These are phyloP conservation scores for Anguilla megastoma DNA, from an alignment of 2,797 vertebrate species.

Conservation along the genomic window DNA sequence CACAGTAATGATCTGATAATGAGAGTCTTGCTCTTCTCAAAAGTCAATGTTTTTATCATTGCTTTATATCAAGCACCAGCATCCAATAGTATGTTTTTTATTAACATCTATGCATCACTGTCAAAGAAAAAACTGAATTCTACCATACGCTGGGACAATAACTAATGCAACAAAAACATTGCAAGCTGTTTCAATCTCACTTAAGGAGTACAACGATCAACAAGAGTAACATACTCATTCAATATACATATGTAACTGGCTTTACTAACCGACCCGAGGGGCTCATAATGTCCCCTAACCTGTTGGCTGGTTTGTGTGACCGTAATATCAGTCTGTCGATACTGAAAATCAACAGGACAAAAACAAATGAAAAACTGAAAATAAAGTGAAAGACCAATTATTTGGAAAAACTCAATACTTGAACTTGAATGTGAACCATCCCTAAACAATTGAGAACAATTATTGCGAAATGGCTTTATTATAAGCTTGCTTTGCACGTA, in stretches of 20 bases:
- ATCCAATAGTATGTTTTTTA: not conserved
- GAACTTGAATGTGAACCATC: not conserved
- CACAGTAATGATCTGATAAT: not conserved
- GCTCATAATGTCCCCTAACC: not conserved
- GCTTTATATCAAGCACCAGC: not conserved
- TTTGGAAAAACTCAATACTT: not conserved
- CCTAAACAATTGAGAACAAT: not conserved
- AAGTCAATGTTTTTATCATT: not conserved
- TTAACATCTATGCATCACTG: not conserved
- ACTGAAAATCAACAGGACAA: not conserved
- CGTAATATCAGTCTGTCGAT: not conserved
- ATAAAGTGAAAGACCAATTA: not conserved
- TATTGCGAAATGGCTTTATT: not conserved
- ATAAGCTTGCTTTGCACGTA: not conserved
- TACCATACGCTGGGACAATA: not conserved
- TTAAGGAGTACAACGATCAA: not conserved
- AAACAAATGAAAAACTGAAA: not conserved
- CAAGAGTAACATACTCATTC: not conserved
- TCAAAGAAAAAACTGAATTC: not conserved
- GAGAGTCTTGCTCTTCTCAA: not conserved
- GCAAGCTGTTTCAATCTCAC: not conserved
- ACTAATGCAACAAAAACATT: not conserved
- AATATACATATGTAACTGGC: not conserved
- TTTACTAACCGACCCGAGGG: not conserved
- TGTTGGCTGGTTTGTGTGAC: not conserved